Evolutionary conservation across 92 coral and sea anemone genomes (phyloP).

Genomic region (Umimayanthus kanabou): DNA sequence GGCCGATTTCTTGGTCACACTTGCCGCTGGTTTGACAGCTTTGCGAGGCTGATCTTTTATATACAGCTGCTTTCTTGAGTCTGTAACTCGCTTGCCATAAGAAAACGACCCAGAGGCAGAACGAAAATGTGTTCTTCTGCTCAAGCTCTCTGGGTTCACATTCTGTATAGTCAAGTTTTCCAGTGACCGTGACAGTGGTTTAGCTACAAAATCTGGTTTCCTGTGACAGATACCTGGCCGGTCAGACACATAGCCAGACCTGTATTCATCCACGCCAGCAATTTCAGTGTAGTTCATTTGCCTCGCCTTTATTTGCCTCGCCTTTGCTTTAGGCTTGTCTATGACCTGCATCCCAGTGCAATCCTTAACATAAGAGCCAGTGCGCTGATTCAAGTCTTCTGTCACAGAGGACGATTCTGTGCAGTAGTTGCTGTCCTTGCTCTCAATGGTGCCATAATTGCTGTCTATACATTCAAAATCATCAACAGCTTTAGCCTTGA

Average conservation of each 20-base stretch:
- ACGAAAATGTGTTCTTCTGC: conserved; percentile 54
- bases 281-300: conserved; percentile 67
- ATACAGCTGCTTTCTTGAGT: conserved; percentile 30
- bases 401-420: conserved; percentile 81
- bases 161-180: conserved; percentile 67
- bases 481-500: conserved; percentile 89
- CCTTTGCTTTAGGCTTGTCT: conserved; percentile 49
- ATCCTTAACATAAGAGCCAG: conserved; percentile 44
- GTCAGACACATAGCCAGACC: conserved; percentile 55
- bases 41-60: conserved; percentile 53
- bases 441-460: conserved; percentile 89
- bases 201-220: conserved; percentile 52
- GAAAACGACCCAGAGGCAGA: conserved; percentile 64
- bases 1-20: conserved; percentile 62
- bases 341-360: conserved; percentile 63
- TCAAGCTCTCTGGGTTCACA: conserved; percentile 37
- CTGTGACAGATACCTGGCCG: conserved; percentile 38
- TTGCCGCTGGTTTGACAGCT: conserved; percentile 36
- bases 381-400: conserved; percentile 62
- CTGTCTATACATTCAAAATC: conserved; percentile 83
- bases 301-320: conserved; percentile 51
- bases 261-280: conserved; percentile 66
- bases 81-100: conserved; percentile 40
- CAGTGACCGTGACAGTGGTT: conserved; percentile 82
- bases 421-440: conserved; percentile 93